These are phyloP conservation scores for Argyresthia goedartella DNA, from an alignment of 2,888 invertebrate species.

Conservation along the genomic window DNA sequence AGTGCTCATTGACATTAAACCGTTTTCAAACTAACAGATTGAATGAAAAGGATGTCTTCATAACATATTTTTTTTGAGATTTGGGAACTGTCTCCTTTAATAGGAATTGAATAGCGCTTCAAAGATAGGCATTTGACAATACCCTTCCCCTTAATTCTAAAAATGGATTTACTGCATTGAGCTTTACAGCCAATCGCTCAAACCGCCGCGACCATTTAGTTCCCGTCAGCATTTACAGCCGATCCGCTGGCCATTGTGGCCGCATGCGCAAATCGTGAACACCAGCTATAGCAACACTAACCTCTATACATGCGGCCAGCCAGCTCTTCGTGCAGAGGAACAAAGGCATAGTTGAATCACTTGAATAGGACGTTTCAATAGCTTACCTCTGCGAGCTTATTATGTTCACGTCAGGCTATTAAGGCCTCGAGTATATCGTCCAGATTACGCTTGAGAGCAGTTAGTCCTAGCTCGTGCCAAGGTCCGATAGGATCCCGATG, in stretches of 20 bases:
- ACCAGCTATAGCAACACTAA: background rate
- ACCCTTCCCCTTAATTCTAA: background rate
- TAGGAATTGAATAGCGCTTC: too few species aligned
- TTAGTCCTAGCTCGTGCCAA: slow-evolving; percentile 1
- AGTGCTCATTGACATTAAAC: too few species aligned
- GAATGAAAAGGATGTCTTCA: too few species aligned
- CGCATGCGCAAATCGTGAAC: slow-evolving; percentile 10
- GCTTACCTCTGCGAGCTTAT: background rate
- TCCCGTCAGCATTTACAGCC: slow-evolving; percentile 50
- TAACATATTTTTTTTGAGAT: too few species aligned
- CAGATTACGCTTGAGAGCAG: slow-evolving; percentile 2
- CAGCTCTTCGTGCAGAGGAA: slow-evolving; percentile 1
- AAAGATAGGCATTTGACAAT: too few species aligned
- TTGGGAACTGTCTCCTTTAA: too few species aligned
- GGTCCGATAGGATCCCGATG: slow-evolving; percentile 24
- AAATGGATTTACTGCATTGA: slow-evolving; percentile 11
- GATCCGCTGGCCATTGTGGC: slow-evolving; percentile 32
- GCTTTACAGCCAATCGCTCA: slow-evolving; percentile 49
- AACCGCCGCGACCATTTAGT: slow-evolving; percentile 45
- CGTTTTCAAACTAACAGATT: too few species aligned
- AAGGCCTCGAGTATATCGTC: background rate
- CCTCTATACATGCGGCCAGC: background rate
- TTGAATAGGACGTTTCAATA: slow-evolving; percentile 6
- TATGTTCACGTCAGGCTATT: slow-evolving; percentile 2
- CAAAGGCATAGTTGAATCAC: slow-evolving; percentile 1